Conservation (phyloP, 2,113 vertebrate genomes). For the Tenebrosternarchus preto region DNA sequence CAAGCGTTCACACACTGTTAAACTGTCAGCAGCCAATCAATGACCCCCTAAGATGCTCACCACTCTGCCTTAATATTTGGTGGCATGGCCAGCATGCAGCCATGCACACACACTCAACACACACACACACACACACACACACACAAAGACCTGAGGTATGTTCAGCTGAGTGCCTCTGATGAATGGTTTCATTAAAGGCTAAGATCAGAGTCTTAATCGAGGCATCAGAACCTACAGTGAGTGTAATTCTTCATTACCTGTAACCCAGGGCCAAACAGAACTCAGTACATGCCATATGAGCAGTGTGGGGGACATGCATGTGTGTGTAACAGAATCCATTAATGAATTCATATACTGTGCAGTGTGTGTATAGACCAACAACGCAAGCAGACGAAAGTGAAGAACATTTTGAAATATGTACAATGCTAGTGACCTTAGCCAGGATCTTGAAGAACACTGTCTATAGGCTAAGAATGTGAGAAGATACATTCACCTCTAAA, state of each 20-base stretch:
- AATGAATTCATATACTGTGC: slow-evolving; percentile 15
- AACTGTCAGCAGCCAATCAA: slow-evolving; percentile 43
- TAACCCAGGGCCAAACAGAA: slow-evolving; percentile 44
- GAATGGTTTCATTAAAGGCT: slow-evolving; percentile 56
- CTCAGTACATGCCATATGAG: slow-evolving; percentile 8
- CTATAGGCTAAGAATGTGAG: background rate
- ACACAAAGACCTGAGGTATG: slow-evolving; percentile 33
- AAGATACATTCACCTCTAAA: background rate
- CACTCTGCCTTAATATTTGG: slow-evolving; percentile 41
- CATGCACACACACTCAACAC: background rate
- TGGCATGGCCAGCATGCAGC: background rate
- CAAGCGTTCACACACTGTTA: slow-evolving; percentile 38
- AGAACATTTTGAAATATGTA: background rate
- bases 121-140: slow-evolving; percentile 4
- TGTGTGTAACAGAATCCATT: slow-evolving; percentile 8
- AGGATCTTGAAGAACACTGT: background rate
- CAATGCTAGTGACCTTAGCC: background rate
- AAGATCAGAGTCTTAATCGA: slow-evolving; percentile 54
- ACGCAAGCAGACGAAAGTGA: background rate
- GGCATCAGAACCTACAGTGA: slow-evolving; percentile 51
- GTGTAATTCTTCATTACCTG: slow-evolving; percentile 53
- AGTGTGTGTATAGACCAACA: background rate
- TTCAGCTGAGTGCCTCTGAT: slow-evolving; percentile 49
- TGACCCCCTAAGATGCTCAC: slow-evolving; percentile 39
- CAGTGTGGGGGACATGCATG: background rate